Evolutionary conservation across 2,888 invertebrate genomes (phyloP), one percentile per base, ranked within the genome.

Genomic region (Conomelus anceps): DNA sequence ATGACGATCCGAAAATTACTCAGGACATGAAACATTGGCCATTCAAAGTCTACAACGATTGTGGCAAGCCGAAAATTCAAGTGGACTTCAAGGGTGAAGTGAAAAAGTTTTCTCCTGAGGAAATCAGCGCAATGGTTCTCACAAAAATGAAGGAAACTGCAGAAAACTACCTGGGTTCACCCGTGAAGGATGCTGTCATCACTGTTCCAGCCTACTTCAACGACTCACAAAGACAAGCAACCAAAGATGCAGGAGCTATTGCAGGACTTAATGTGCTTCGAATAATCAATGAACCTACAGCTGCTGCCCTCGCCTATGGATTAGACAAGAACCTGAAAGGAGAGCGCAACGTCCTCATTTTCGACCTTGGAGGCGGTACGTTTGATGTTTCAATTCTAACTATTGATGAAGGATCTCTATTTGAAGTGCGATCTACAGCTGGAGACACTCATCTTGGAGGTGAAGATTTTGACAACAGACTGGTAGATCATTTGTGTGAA

Each of bases 221-320:
- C n/a, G n/a, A n/a, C n/a, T n/a, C n/a, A n/a, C n/a, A n/a, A n/a
- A n/a, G n/a, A n/a, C n/a, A n/a, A n/a, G n/a, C n/a, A n/a, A n/a
- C n/a, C n/a, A n/a, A n/a, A n/a, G n/a, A n/a, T n/a, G n/a, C n/a
- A n/a, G n/a, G n/a, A n/a, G n/a, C n/a, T n/a, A n/a, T n/a, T n/a
- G 96, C 98, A 23, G 98, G 97, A 0, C 93, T 98, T 26, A 98
- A 98, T 93, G 98, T 98, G 3, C 94, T 98, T 84, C 95, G 98
- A 92, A 98, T 98, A 90, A 97, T 98, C 91, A 98, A 98, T 22
- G 98, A 98, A 93, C 98, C 98, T 11, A 98, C 98, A 3, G 97
- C 97, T 0, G 98, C 97, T 22, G 97, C 97, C 85, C 94, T 98
- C 90, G 97, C 98, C 89, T 98, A 98, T 92, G 98, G 98, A 9